Conservation (phyloP, 2,113 vertebrate genomes). For the Dromaius novaehollandiae region DNA sequence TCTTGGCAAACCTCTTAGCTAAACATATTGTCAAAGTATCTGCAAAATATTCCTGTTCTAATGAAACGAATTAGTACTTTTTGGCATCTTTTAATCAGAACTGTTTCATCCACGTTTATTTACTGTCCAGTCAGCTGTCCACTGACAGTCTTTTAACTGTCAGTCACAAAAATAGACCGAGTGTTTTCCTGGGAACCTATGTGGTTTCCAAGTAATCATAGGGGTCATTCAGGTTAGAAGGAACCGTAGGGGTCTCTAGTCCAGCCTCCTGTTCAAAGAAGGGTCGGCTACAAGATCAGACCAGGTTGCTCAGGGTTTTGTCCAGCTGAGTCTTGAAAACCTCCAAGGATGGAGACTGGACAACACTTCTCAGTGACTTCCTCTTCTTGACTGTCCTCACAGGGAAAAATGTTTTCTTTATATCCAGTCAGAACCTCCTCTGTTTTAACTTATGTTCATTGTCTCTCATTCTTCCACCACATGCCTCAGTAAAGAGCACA, state of each 20-base stretch:
- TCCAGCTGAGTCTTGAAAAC: background rate
- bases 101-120: background rate
- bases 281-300: background rate
- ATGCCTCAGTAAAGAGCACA: background rate
- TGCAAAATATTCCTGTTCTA: background rate
- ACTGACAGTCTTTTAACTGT: fast-evolving
- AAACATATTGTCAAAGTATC: background rate
- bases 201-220: background rate
- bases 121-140: background rate
- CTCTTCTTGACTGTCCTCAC: background rate
- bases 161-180: background rate
- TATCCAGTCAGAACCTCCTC: fast-evolving
- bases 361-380: fast-evolving
- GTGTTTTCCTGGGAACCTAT: background rate
- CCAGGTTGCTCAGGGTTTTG: background rate
- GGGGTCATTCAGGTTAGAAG: background rate
- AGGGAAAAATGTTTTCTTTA: background rate
- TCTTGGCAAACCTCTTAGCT: background rate
- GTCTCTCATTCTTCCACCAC: background rate
- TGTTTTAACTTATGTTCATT: fast-evolving
- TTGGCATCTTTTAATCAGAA: background rate
- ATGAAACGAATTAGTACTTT: background rate
- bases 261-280: background rate
- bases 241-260: background rate
- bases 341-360: background rate